These are phyloP conservation scores for Nematopogon swammerdamellus DNA, from an alignment of 2,888 invertebrate genomes.

Conservation along the genomic window DNA sequence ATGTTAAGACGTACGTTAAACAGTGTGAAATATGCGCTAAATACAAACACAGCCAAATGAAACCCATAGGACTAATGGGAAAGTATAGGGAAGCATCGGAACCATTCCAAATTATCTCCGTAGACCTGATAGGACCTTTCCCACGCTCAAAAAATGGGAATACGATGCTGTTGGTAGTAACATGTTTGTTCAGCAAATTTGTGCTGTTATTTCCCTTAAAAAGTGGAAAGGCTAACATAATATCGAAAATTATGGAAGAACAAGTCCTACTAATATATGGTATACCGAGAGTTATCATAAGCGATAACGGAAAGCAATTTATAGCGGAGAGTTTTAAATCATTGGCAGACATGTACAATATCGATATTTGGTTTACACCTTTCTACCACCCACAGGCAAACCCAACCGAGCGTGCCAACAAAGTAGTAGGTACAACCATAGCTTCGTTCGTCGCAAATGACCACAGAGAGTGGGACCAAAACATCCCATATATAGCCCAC, in stretches of 20 bases:
- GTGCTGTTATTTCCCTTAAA: conserved; percentile 2
- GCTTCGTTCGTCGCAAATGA: conserved; percentile 13
- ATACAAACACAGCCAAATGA: not conserved
- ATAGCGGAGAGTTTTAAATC: conserved; percentile 8
- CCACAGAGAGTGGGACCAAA: conserved; percentile 15
- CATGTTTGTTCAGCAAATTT: conserved; percentile 11
- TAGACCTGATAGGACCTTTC: conserved; percentile 11
- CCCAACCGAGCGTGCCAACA: conserved; percentile 19
- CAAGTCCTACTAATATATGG: conserved; percentile 12
- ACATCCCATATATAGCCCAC: conserved; percentile 15
- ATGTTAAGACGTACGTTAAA: conserved; percentile 5
- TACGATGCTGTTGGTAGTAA: conserved; percentile 5
- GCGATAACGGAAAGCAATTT: conserved; percentile 14
- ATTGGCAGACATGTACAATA: conserved; percentile 4
- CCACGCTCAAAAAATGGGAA: conserved; percentile 8
- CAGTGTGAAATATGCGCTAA: not conserved
- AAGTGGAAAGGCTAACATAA: conserved; percentile 7
- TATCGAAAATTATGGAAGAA: conserved; percentile 8
- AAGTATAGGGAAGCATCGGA: not conserved
- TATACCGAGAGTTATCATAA: conserved; percentile 7
- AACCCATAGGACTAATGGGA: not conserved
- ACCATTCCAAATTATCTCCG: conserved; percentile 8
- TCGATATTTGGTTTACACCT: conserved; percentile 9
- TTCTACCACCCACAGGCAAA: conserved; percentile 21
- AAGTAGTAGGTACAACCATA: conserved; percentile 17